A percentile compares a stretch with the other conserved stretches of the same genome.
Evolutionary conservation across 2,113 vertebrate genomes (phyloP).

Genomic region (Myiozetetes cayanensis): DNA sequence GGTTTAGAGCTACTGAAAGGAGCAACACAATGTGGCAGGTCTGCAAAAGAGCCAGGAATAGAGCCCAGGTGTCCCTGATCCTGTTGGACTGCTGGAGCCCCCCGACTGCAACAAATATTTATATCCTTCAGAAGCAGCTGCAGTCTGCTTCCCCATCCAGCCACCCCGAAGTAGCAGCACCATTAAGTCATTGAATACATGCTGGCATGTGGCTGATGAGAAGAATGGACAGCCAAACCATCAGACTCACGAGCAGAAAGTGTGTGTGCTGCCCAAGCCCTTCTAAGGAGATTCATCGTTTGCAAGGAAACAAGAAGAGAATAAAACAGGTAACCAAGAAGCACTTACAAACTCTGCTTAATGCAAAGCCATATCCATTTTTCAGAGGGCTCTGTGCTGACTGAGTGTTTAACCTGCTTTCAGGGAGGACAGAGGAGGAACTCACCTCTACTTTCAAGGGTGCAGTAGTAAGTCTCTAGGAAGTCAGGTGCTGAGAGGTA

Average conservation of each 20-base stretch:
- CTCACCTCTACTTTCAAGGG: neutral
- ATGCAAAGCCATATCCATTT: neutral
- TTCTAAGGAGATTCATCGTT: neutral
- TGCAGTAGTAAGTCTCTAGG: neutral
- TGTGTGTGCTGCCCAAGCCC: neutral
- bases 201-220: neutral
- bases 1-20: neutral
- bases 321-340: neutral
- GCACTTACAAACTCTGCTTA: neutral
- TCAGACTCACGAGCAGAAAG: neutral
- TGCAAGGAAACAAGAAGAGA: neutral
- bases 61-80: slow-evolving; percentile 3
- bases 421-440: neutral
- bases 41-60: slow-evolving; percentile 26
- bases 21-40: neutral
- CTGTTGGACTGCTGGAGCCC: neutral
- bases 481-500: neutral
- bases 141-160: slow-evolving; percentile 24
- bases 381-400: neutral
- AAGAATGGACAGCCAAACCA: neutral
- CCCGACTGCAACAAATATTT: neutral
- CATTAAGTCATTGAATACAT: neutral
- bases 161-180: neutral
- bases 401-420: neutral
- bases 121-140: slow-evolving; percentile 52